Percentiles rank a stretch among this genome's conserved stretches.
phyloP scores from a whole-genome alignment of 2,888 invertebrate species.

The Macroteleia sp. region DNA sequence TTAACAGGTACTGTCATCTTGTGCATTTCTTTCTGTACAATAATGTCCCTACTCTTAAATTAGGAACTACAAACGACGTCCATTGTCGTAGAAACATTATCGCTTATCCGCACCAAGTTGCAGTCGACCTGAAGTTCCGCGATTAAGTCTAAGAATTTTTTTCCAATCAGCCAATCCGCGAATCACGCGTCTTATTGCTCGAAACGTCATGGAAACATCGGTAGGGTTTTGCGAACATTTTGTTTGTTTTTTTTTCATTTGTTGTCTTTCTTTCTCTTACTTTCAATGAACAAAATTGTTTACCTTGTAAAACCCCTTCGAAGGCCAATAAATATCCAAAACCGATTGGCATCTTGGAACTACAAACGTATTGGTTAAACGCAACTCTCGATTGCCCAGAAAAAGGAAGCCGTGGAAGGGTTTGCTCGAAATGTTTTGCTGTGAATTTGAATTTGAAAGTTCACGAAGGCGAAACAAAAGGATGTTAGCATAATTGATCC shows the following conservation, averaged over 20 bases:
- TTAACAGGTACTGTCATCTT: constrained; percentile 74
- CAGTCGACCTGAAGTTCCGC: constrained; percentile 69
- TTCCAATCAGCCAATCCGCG: constrained; percentile 70
- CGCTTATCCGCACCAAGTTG: constrained; percentile 61
- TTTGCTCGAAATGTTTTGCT: constrained; percentile 15
- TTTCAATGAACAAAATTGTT: no score
- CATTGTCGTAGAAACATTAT: constrained; percentile 65
- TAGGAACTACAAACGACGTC: constrained; percentile 72
- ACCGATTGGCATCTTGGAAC: constrained; percentile 77
- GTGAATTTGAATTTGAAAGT: not conserved
- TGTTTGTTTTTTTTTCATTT: not conserved
- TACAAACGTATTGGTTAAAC: constrained; percentile 65
- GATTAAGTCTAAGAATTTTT: constrained; percentile 66
- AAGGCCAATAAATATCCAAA: constrained; percentile 32
- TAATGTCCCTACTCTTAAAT: constrained; percentile 74
- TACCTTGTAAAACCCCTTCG: not conserved
- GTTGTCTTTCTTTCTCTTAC: not conserved
- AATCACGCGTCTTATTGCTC: constrained; percentile 33
- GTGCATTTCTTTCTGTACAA: constrained; percentile 69
- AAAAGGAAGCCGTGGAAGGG: constrained; percentile 76
- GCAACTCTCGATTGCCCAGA: constrained; percentile 71
- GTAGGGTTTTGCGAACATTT: not conserved
- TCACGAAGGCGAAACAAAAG: constrained; percentile 18
- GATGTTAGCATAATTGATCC: constrained; percentile 57
- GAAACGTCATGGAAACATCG: constrained; percentile 23